A percentile compares a stretch with the other conserved stretches of the same genome.
These are phyloP conservation scores for Oscheius sp. DNA, from an alignment of 1,140 invertebrate species.

Conservation along the genomic window DNA sequence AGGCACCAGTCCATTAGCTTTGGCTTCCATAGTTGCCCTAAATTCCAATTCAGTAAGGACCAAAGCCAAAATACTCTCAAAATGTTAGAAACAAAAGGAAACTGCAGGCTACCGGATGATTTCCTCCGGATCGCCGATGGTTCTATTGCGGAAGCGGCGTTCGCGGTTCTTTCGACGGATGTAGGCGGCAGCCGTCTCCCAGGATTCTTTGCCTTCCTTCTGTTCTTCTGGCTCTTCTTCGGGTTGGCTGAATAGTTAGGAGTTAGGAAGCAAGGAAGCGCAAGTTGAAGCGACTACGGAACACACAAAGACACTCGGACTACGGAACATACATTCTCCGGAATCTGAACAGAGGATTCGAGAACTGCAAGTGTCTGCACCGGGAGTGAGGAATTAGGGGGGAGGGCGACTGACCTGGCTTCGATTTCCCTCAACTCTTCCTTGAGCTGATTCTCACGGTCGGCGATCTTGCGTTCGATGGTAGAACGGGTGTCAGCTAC, in stretches of 20 bases:
- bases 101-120: constrained; percentile 31
- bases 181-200: constrained; percentile 55
- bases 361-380: neutral
- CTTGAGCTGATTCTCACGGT: constrained; percentile 14
- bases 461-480: constrained; percentile 13
- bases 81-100: neutral
- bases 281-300: neutral
- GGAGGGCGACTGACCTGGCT: neutral
- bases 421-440: constrained; percentile 19
- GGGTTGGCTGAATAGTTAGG: no score
- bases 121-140: constrained; percentile 55
- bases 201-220: constrained; percentile 36
- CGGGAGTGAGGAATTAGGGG: neutral
- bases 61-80: neutral
- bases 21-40: constrained; percentile 3
- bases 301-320: neutral
- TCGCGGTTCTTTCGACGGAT: constrained; percentile 60
- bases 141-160: constrained; percentile 52
- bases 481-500: neutral
- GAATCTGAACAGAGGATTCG: neutral
- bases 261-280: neutral
- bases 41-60: constrained; percentile 3
- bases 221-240: neutral
- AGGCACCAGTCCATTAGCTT: neutral
- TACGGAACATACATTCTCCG: neutral